These are phyloP conservation scores for Ammodramus savannarum DNA, from an alignment of 2,113 vertebrate genomes.

Conservation along the genomic window DNA sequence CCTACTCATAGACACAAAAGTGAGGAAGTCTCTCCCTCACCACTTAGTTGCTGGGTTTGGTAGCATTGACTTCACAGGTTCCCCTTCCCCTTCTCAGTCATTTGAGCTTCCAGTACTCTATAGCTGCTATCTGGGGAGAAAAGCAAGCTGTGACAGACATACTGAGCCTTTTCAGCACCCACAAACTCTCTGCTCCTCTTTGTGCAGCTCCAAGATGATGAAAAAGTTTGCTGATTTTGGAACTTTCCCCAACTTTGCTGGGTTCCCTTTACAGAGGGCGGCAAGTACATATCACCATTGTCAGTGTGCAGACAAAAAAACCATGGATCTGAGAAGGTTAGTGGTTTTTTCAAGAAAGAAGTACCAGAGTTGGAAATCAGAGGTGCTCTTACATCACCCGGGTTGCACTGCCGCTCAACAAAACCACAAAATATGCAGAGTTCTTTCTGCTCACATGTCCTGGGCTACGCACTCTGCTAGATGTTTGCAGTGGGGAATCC, in stretches of 20 bases:
- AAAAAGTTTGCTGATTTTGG: not conserved
- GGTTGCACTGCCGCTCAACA: not conserved
- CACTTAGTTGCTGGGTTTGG: not conserved
- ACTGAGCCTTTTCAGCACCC: slow-evolving; percentile 14
- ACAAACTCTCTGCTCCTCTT: slow-evolving; percentile 25
- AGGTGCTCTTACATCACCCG: not conserved
- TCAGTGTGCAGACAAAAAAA: not conserved
- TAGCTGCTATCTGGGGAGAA: slow-evolving; percentile 16
- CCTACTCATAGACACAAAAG: not conserved
- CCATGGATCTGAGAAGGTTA: not conserved
- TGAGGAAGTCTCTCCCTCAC: not conserved
- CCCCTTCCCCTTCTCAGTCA: slow-evolving; percentile 7
- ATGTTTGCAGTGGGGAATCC: not conserved
- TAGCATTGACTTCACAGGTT: slow-evolving; percentile 22
- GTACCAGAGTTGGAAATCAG: not conserved
- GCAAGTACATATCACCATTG: accelerated
- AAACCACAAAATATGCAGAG: not conserved
- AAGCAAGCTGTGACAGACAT: not conserved
- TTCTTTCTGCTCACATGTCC: not conserved
- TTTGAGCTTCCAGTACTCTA: not conserved
- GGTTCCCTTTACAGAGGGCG: not conserved
- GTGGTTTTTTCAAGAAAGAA: not conserved
- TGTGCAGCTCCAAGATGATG: not conserved
- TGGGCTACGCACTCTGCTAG: not conserved
- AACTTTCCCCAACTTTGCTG: not conserved